Evolutionary conservation across 2,797 vertebrate species (phyloP).

Genomic region (Hippopotamyrus pictus): DNA sequence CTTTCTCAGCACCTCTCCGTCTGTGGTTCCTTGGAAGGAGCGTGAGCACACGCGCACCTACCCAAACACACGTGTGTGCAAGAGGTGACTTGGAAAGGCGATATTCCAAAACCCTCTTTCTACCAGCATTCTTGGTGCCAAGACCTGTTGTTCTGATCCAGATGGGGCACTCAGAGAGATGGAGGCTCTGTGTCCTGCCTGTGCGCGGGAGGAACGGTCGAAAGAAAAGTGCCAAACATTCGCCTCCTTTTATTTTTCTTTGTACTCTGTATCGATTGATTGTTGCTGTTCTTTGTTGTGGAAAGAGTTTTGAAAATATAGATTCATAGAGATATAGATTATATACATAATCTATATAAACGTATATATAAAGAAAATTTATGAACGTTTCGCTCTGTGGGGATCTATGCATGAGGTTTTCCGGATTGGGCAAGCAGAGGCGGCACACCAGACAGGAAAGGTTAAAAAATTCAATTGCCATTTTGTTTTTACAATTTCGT

Average conservation of each 20-base stretch:
- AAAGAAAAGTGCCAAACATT: constrained; percentile 60
- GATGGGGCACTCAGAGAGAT: constrained; percentile 32
- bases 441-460: constrained; percentile 48
- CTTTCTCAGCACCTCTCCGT: neutral
- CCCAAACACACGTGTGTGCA: constrained; percentile 30
- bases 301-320: constrained; percentile 59
- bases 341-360: constrained; percentile 64
- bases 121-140: constrained; percentile 69
- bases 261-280: constrained; percentile 44
- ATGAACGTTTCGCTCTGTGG: constrained; percentile 60
- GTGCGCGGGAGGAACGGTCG: constrained; percentile 44
- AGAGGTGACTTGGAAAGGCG: constrained; percentile 38
- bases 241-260: constrained; percentile 47
- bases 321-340: constrained; percentile 64
- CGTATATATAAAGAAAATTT: constrained; percentile 67
- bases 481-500: constrained; percentile 30
- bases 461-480: constrained; percentile 40
- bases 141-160: constrained; percentile 51
- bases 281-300: constrained; percentile 50
- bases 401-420: constrained; percentile 74
- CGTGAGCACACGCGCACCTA: neutral
- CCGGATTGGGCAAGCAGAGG: constrained; percentile 45
- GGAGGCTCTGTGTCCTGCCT: constrained; percentile 28
- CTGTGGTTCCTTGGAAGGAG: neutral
- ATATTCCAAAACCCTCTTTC: constrained; percentile 52